Percentiles rank a stretch among this genome's conserved stretches.
Evolutionary conservation across 2,797 vertebrate species (phyloP).

Genomic region (Carcharodon carcharias): DNA sequence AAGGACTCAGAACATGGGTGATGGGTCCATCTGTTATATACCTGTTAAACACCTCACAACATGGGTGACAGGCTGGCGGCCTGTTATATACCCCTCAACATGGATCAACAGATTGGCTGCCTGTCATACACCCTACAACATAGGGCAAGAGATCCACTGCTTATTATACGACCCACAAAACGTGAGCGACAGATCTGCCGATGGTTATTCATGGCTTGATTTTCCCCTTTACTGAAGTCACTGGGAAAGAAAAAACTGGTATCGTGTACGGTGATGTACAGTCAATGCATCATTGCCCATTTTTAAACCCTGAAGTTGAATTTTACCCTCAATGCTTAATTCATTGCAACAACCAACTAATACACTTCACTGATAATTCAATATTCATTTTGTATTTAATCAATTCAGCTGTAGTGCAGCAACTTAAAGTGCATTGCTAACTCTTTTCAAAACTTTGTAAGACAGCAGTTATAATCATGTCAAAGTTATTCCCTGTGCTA

Average conservation of each 20-base stretch:
- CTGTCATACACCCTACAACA: too few relatives aligned
- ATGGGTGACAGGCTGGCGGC: too few relatives aligned
- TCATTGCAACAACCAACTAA: neutral
- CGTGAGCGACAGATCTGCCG: too few relatives aligned
- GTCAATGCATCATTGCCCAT: neutral
- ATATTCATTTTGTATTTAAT: neutral
- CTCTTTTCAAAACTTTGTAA: neutral
- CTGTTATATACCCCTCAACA: too few relatives aligned
- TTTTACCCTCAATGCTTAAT: neutral
- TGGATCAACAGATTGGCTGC: too few relatives aligned
- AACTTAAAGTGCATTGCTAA: neutral
- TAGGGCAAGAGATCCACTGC: too few relatives aligned
- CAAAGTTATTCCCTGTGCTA: neutral
- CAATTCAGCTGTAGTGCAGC: neutral
- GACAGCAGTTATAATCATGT: neutral
- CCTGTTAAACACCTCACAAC: neutral
- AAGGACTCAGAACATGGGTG: neutral
- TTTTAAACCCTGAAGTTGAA: neutral
- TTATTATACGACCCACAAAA: too few relatives aligned
- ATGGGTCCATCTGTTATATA: neutral
- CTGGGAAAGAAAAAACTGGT: neutral
- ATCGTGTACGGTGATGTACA: neutral
- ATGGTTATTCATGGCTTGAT: neutral
- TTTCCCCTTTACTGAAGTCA: neutral
- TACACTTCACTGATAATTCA: neutral